phyloP scores from a whole-genome alignment of 1,140 invertebrate genomes.

The Drosophila malerkotliana region DNA sequence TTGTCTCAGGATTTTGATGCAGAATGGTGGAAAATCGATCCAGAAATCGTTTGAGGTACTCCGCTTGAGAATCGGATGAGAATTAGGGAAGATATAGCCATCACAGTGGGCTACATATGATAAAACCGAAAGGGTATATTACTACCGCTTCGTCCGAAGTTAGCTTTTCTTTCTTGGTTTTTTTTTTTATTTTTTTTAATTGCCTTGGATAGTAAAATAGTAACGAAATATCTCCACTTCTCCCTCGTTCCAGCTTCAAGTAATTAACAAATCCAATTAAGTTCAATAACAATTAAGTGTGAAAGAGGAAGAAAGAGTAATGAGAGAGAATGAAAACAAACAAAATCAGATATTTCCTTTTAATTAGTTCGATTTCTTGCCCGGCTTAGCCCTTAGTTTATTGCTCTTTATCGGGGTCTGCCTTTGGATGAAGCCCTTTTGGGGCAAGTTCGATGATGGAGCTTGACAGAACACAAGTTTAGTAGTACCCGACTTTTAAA shows the following conservation, averaged over 20 bases:
- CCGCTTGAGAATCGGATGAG: too few relatives aligned
- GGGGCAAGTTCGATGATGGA: slow-evolving; percentile 63
- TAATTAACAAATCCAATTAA: slow-evolving; percentile 67
- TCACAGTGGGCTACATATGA: too few relatives aligned
- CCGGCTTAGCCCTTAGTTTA: slow-evolving; percentile 48
- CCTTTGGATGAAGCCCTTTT: slow-evolving; percentile 60
- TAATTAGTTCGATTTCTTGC: slow-evolving; percentile 37
- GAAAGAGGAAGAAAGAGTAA: slow-evolving; percentile 4
- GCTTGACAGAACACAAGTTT: slow-evolving; percentile 11
- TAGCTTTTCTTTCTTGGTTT: too few relatives aligned
- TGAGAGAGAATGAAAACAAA: slow-evolving; percentile 23
- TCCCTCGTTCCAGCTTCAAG: slow-evolving; percentile 20
- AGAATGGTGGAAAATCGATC: too few relatives aligned
- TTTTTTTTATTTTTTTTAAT: slow-evolving; percentile 13
- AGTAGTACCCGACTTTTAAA: slow-evolving; percentile 5
- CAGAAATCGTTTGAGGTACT: too few relatives aligned
- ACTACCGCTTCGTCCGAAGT: too few relatives aligned
- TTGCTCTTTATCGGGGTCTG: slow-evolving; percentile 45
- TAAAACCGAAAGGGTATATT: too few relatives aligned
- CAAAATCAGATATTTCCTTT: slow-evolving; percentile 47
- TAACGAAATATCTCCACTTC: neutral
- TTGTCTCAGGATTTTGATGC: too few relatives aligned
- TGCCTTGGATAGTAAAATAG: too few relatives aligned
- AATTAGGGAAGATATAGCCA: too few relatives aligned
- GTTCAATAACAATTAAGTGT: slow-evolving; percentile 58